Percentiles rank a stretch among this genome's conserved stretches.
Conservation (phyloP, 2,113 vertebrate species). For the Chaetura pelagica region DNA sequence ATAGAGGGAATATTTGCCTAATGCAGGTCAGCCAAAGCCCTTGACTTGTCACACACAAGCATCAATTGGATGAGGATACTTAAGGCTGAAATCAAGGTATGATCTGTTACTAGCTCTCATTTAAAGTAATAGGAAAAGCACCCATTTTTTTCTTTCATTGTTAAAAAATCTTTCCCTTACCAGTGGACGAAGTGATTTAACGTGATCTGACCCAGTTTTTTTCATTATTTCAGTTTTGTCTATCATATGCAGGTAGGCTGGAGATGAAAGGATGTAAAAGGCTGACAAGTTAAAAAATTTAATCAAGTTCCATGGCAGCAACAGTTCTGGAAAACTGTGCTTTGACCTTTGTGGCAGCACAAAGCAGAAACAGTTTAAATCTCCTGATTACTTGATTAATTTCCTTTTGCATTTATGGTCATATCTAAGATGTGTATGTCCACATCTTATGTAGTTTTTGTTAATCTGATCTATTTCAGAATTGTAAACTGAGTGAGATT, state of each 20-base stretch:
- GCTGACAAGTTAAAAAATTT: background rate
- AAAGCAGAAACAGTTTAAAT: constrained; percentile 1
- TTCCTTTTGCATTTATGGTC: background rate
- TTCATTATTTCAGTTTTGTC: constrained; percentile 11
- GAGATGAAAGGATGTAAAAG: constrained; percentile 6
- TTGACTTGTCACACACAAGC: background rate
- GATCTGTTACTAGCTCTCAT: background rate
- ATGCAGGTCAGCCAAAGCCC: background rate
- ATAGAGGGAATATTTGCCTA: background rate
- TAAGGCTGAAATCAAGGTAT: background rate
- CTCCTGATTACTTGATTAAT: background rate
- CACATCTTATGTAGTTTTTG: background rate
- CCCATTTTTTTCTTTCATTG: background rate
- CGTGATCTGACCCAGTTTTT: background rate
- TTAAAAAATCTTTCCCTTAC: background rate
- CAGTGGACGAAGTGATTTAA: background rate
- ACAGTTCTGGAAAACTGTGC: background rate
- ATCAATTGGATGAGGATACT: background rate
- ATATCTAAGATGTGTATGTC: background rate
- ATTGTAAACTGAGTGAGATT: background rate
- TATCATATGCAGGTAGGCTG: background rate
- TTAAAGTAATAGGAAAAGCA: background rate
- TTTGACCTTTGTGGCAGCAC: background rate
- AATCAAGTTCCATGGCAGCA: constrained; percentile 9
- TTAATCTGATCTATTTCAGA: background rate